Percentiles rank a stretch among this genome's conserved stretches.
These are phyloP conservation scores for Tapirus indicus DNA, from an alignment of 2,797 vertebrate genomes.

Conservation along the genomic window DNA sequence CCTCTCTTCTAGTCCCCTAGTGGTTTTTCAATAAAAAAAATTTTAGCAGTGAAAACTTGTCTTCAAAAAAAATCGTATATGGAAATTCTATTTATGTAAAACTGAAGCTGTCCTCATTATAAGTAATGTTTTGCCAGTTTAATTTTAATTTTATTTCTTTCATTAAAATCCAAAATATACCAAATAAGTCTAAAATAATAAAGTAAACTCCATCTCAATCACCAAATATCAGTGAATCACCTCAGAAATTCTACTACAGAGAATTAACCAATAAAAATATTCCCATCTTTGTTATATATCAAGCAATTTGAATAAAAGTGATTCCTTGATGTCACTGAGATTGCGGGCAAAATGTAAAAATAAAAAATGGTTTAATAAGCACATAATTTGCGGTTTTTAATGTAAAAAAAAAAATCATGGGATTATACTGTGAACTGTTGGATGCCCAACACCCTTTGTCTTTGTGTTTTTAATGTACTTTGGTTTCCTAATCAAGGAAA, in stretches of 20 bases:
- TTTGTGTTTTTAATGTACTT: not conserved
- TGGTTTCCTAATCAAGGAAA: not conserved
- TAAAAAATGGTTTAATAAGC: not conserved
- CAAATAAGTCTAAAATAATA: not conserved
- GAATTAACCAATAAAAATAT: conserved; percentile 9
- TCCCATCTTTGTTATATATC: not conserved
- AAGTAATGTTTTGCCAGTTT: not conserved
- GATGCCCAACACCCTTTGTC: not conserved
- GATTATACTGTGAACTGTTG: not conserved
- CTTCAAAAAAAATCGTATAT: not conserved
- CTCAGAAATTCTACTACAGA: not conserved
- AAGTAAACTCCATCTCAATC: not conserved
- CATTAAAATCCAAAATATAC: not conserved
- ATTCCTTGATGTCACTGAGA: not conserved
- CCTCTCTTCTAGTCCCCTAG: not conserved
- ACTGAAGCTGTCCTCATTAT: not conserved
- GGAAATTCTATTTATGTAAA: not conserved
- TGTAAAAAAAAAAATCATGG: not conserved
- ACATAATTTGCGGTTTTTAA: not conserved
- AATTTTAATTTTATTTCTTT: not conserved
- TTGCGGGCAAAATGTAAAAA: not conserved
- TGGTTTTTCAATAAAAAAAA: not conserved
- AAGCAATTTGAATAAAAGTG: not conserved
- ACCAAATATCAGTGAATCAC: not conserved
- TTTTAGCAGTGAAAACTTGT: not conserved